Percentiles rank a stretch among this genome's conserved stretches.
These are phyloP conservation scores for Sympetrum striolatum DNA, from an alignment of 2,888 invertebrate genomes.

Conservation along the genomic window DNA sequence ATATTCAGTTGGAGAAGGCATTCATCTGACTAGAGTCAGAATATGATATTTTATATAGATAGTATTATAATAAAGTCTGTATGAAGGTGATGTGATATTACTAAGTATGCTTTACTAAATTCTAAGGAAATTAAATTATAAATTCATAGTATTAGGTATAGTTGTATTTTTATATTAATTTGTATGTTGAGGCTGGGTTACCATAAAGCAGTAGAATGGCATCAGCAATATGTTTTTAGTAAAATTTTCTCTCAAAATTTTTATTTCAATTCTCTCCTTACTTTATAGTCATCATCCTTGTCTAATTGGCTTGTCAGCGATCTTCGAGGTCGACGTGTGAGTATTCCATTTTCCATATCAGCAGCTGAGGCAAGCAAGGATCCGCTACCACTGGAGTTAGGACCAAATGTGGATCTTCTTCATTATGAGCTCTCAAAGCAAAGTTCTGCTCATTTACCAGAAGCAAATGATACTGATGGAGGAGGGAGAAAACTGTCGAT, in stretches of 20 bases:
- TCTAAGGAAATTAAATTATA: too few species aligned
- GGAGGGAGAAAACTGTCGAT: constrained; percentile 65
- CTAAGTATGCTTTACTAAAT: too few species aligned
- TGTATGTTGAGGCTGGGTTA: too few species aligned
- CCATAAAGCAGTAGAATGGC: too few species aligned
- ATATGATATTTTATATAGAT: too few species aligned
- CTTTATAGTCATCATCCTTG: constrained; percentile 13
- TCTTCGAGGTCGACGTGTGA: neutral
- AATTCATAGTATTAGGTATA: too few species aligned
- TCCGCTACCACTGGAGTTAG: neutral
- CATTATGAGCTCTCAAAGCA: neutral
- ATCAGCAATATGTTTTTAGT: too few species aligned
- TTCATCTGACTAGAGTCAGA: too few species aligned
- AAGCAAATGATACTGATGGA: constrained; percentile 56
- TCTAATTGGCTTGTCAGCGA: constrained; percentile 7
- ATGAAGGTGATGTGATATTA: too few species aligned
- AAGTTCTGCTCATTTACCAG: neutral
- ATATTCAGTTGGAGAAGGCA: too few species aligned
- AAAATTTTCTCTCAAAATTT: neutral
- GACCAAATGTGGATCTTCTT: neutral
- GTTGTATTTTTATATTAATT: too few species aligned
- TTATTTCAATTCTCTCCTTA: neutral
- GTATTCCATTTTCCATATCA: constrained; percentile 1
- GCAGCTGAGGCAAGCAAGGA: neutral
- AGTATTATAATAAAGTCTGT: too few species aligned